Conservation (phyloP, 2,888 invertebrate species). For the Rhimphoctona megacephalus region DNA sequence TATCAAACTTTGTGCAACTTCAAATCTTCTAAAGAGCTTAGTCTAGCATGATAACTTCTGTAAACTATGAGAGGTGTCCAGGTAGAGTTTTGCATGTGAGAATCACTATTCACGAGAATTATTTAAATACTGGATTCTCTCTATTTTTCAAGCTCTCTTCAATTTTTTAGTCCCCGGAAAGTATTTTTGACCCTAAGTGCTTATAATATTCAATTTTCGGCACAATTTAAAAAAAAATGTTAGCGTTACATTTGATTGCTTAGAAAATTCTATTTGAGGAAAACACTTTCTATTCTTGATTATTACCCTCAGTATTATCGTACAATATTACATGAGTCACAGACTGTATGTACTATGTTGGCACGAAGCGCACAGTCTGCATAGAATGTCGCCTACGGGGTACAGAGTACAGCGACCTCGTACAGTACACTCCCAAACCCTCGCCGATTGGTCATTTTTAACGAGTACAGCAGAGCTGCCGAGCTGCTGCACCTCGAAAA, state of each 20-base stretch:
- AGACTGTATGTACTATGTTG: conserved; percentile 3
- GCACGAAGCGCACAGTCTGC: conserved; percentile 17
- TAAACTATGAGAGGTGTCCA: background rate
- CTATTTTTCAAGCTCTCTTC: background rate
- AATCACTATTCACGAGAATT: background rate
- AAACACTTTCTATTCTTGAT: background rate
- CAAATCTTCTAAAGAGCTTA: background rate
- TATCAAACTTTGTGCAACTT: background rate
- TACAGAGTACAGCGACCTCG: conserved; percentile 47
- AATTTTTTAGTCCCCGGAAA: background rate
- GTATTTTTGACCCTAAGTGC: background rate
- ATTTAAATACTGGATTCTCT: background rate
- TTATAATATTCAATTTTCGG: background rate
- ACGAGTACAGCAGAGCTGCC: conserved; percentile 54
- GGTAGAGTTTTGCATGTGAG: background rate
- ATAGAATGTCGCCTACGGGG: conserved; percentile 26
- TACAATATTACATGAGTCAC: background rate
- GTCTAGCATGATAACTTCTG: background rate
- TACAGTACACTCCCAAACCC: background rate
- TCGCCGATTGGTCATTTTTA: conserved; percentile 65
- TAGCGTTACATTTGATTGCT: background rate
- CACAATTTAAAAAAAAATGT: background rate
- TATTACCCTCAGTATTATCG: background rate
- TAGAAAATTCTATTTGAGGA: background rate
- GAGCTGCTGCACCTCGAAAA: conserved; percentile 56